phyloP scores from a whole-genome alignment of 2,888 invertebrate species.

The Creontiades dilutus region DNA sequence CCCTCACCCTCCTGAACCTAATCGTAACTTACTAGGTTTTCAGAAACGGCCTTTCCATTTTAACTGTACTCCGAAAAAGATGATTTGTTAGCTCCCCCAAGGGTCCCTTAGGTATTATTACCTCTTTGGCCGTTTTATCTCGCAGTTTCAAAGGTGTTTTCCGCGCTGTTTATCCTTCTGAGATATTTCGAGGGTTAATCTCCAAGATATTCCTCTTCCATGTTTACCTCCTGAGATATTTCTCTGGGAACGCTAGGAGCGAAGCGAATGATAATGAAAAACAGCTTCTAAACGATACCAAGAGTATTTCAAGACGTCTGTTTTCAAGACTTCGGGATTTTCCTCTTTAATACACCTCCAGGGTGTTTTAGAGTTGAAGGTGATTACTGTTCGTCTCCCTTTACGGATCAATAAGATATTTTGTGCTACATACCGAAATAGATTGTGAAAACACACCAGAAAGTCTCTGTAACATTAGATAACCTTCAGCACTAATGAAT shows the following conservation, averaged over 20 bases:
- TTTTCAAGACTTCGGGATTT: not conserved
- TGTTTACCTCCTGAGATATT: not conserved
- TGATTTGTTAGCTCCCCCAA: constrained; percentile 1
- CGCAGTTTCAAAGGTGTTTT: constrained; percentile 34
- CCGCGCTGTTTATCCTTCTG: constrained; percentile 27
- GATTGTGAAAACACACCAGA: too few relatives aligned
- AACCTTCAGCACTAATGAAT: too few relatives aligned
- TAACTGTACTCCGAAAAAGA: constrained; percentile 14
- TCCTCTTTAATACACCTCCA: not conserved
- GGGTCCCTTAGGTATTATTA: constrained; percentile 13
- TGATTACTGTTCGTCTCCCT: too few relatives aligned
- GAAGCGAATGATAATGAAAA: constrained; percentile 5
- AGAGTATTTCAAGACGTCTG: not conserved
- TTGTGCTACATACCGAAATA: too few relatives aligned
- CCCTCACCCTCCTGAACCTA: not conserved
- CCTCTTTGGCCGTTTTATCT: constrained; percentile 16
- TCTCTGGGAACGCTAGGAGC: not conserved
- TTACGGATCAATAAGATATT: too few relatives aligned
- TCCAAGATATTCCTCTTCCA: not conserved
- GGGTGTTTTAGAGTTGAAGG: too few relatives aligned
- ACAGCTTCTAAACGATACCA: not conserved
- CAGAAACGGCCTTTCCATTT: constrained; percentile 1
- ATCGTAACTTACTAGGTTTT: constrained; percentile 36
- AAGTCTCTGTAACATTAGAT: too few relatives aligned
- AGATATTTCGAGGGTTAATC: constrained; percentile 28